Evolutionary conservation across 1,140 invertebrate genomes (phyloP).

Genomic region (Scaptomyza pallida): DNA sequence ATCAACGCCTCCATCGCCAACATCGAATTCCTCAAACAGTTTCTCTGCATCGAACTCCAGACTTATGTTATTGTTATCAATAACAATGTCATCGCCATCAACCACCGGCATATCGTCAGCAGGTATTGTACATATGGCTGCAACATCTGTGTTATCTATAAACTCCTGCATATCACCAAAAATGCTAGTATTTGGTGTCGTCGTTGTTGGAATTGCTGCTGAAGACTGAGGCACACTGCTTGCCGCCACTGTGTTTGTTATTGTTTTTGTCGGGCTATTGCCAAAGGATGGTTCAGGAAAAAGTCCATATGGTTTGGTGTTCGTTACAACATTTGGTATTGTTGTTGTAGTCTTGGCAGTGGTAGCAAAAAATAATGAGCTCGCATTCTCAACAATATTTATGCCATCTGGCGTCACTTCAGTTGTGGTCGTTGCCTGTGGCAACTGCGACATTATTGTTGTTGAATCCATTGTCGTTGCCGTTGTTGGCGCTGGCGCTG

Average conservation of each 20-base stretch:
- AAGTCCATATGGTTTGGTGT: constrained; percentile 32
- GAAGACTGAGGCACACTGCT: constrained; percentile 15
- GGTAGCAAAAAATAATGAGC: constrained; percentile 57
- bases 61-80: constrained; percentile 75
- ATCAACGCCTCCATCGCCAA: constrained; percentile 51
- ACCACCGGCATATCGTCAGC: constrained; percentile 72
- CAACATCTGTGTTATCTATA: constrained; percentile 70
- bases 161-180: constrained; percentile 75
- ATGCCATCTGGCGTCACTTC: constrained; percentile 39
- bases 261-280: constrained; percentile 9
- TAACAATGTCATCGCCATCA: constrained; percentile 72
- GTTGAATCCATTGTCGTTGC: constrained; percentile 1
- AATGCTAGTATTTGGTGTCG: constrained; percentile 38
- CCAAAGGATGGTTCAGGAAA: constrained; percentile 47
- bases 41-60: constrained; percentile 77
- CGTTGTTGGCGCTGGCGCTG: not conserved
- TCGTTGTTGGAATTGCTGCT: not conserved
- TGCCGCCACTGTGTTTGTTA: not conserved
- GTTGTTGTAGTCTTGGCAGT: not conserved
- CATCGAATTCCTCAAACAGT: constrained; percentile 75
- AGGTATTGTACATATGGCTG: constrained; percentile 70
- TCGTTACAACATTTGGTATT: no score
- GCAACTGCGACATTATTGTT: constrained; percentile 22
- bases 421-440: constrained; percentile 34
- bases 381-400: constrained; percentile 61